Base-by-base conservation (phyloP, 2,113 vertebrate genomes). In the Leucoraja erinaceus region DNA sequence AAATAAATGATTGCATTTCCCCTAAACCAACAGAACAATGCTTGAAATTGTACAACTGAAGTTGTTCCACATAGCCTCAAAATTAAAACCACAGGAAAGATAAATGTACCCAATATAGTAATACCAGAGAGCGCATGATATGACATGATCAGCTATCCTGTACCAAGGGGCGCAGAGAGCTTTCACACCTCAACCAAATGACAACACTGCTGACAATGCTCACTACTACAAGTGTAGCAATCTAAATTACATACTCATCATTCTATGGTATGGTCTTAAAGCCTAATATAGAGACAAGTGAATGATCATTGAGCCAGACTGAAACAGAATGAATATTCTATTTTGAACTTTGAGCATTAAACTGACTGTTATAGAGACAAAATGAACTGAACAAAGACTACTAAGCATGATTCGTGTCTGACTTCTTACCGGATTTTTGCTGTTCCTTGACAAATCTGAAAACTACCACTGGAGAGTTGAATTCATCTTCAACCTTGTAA, bases 401-500 rank as follows among this genome's bases (percentile, higher is more conserved):
- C 1, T 1, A 18, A 4, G 14, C 31, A 72, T 68, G 20, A 54
- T 54, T 11, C 14, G 4, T 5, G 56, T 47, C 3, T 3, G 59
- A 5, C 83, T 88, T 14, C 93, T 95, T 95, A 99, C 98, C 97
- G 95, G 96, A 94, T 93, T 94, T 95, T 68, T 94, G 94, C 79
- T 97, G 96, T 77, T 96, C 95, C 93, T 94, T 96, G 88, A 94
- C 96, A 95, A 98, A 99, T 94, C 95, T 97, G 95, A 99, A 98
- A 16, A 99, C 97, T 31, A 99, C 97, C 92, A 99, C 99, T 14
- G 99, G 97, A 93, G 98, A 99, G 93, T 94, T 97, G 90, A 97
- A 94, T 94, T 99, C 98, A 95, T 99, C 98, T 95, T 99, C 98
- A 93, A 99, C 98, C 98, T 99, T 95, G 93, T 93, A 93, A 93